Base-by-base conservation (phyloP, 2,888 invertebrate genomes). In the Camponotus fellah region DNA sequence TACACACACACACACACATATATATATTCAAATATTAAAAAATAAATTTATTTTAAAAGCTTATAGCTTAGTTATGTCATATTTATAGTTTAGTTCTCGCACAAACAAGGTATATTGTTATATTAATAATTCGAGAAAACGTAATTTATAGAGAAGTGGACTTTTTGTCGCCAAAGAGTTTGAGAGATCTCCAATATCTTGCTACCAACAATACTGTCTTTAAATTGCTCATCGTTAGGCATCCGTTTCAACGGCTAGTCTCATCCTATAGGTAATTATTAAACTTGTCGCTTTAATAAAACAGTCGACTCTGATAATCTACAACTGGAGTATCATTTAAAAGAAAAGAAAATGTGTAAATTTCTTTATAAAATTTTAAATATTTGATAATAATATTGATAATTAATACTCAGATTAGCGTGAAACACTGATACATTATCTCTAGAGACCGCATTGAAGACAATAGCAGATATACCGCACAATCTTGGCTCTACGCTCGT, bases 161-260 rank as follows among this genome's bases (percentile, higher is more conserved):
- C 37, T 71, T 85, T 79, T 84, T 94, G 75, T 88, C 92, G 26
- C 93, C 94, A 17, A 85, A 88, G 79, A 92, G 60, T 49, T 56
- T 88, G 1, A 84, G 88, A 17, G 84, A 92, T 72, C 75, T 95
- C 5, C 76, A 89, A 40, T 82, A 79, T 40, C 77, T 92, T 1
- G 86, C 91, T 21, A 88, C 88, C 1, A 88, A 94, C 77, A 74
- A 83, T 43, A 85, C 85, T 37, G 86, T 91, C 10, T 93, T 94
- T 68, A 95, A 94, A 86, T 92, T 95, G 64, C 76, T 95, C 12
- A 83, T 94, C 2, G 94, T 95, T 1, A 91, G 95, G 60, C 95
- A 95, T 91, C 95, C 95, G 1, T 95, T 95, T 84, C 92, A 94
- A 81, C 91, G 95, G 12, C 88, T 95, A 0, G 94, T 95, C 14